phyloP scores from a whole-genome alignment of 2,888 invertebrate genomes.

The Drosophila barbarae region DNA sequence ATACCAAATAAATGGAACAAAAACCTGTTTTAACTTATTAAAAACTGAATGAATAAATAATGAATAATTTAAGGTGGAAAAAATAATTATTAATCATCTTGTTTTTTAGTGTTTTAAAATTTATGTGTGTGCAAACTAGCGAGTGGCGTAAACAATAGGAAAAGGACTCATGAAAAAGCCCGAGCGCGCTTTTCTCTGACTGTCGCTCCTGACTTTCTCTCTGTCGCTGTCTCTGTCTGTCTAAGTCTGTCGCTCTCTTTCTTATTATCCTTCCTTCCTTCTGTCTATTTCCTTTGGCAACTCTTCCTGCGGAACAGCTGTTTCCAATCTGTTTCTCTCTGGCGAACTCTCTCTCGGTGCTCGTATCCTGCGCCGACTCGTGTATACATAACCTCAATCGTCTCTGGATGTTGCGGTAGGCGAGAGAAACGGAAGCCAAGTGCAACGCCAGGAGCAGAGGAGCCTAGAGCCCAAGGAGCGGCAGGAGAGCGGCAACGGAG shows the following conservation, averaged over 20 bases:
- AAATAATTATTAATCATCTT: neutral
- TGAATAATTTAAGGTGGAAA: neutral
- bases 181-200: slow-evolving; percentile 61
- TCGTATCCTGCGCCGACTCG: slow-evolving; percentile 57
- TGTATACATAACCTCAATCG: slow-evolving; percentile 68
- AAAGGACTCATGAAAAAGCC: slow-evolving; percentile 60
- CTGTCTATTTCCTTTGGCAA: slow-evolving; percentile 1
- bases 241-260: slow-evolving; percentile 29
- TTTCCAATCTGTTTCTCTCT: slow-evolving; percentile 18
- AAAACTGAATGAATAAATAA: neutral
- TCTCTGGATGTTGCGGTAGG: slow-evolving; percentile 67
- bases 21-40: no score
- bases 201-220: slow-evolving; percentile 52
- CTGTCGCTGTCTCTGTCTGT: slow-evolving; percentile 31
- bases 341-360: slow-evolving; percentile 24
- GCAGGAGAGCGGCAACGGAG: slow-evolving; percentile 34
- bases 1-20: neutral
- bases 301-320: slow-evolving; percentile 38
- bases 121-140: slow-evolving; percentile 12
- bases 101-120: slow-evolving; percentile 25
- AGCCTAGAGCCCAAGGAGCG: slow-evolving; percentile 38
- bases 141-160: slow-evolving; percentile 29
- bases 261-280: neutral
- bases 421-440: slow-evolving; percentile 43
- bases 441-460: slow-evolving; percentile 46